These are phyloP conservation scores for Xenopus petersii DNA, from an alignment of 2,797 vertebrate species.

Conservation along the genomic window DNA sequence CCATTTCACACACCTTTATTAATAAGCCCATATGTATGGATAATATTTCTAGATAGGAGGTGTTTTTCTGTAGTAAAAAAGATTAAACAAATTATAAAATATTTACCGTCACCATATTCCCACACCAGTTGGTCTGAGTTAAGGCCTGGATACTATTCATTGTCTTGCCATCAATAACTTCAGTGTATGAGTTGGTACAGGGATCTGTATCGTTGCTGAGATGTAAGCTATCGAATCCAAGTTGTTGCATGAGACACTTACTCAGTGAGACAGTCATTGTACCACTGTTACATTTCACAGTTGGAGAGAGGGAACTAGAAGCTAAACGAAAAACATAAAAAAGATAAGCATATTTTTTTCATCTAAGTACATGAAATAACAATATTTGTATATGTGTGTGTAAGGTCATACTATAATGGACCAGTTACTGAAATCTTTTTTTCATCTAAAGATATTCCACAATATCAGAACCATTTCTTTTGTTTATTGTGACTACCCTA, in stretches of 20 bases:
- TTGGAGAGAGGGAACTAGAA: constrained; percentile 5
- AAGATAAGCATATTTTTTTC: background rate
- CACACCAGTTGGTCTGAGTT: constrained; percentile 23
- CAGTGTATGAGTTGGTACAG: constrained; percentile 2
- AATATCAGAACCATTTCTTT: too few relatives aligned
- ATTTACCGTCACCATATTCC: constrained; percentile 27
- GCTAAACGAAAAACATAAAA: constrained; percentile 6
- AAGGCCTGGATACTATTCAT: constrained; percentile 9
- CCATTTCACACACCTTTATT: too few relatives aligned
- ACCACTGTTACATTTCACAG: constrained; percentile 10
- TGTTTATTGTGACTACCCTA: too few relatives aligned
- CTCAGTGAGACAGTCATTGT: constrained; percentile 11
- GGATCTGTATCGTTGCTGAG: constrained; percentile 10
- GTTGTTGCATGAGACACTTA: constrained; percentile 17
- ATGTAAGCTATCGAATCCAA: constrained; percentile 24
- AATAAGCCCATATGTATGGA: too few relatives aligned
- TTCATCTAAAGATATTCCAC: too few relatives aligned
- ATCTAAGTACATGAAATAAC: too few relatives aligned
- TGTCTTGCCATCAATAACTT: background rate
- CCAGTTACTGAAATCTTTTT: too few relatives aligned
- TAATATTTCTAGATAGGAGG: too few relatives aligned
- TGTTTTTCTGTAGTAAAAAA: too few relatives aligned
- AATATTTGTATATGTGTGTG: too few relatives aligned
- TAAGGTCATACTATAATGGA: too few relatives aligned
- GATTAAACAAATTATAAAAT: too few relatives aligned